Evolutionary conservation across 2,888 invertebrate genomes (phyloP), one percentile per base, ranked within the genome.

Genomic region (Eurois occulta): DNA sequence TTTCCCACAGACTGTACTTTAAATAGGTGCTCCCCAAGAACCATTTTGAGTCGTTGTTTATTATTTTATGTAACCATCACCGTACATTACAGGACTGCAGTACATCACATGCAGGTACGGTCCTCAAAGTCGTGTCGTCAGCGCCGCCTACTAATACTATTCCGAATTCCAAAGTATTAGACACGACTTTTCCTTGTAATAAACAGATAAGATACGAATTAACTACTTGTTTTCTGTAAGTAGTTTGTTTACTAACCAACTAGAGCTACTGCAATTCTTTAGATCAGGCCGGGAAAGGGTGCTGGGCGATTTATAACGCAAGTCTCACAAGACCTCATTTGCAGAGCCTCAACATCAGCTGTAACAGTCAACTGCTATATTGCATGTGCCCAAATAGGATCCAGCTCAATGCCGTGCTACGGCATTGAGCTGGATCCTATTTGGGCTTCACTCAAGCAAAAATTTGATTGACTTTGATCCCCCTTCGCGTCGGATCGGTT

Each of bases 201-300:
- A 66, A 58, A 69, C 48, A 73, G 78, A 78, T 78, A 80, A 73
- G 78, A 66, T 66, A 78, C 13, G 58, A 55, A 48, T 73, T 58
- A 41, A 73, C 65, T 80, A 66, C 58, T 58, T 65, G 48, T 55
- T 66, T 79, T 35, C 65, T 64, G 32, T 46, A 55, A n/a, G 72
- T 79, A 73, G 46, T 41, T 79, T 72, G 78, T 78, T 79, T 65
- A 78, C 35, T 43, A 24, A 16, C 32, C 5, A 24, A 43, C 2
- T 46, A 62, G 60, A 2, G 21, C 28, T 38, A 65, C 32, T 64
- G 16, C 24, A 32, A 18, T 41, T 70, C 1, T 35, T n/a, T 16
- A n/a, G 11, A 55, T 43, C 41, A 24, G 41, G 18, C 18, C 35
- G 35, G 28, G 46, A 38, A 10, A 74, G 11, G n/a, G n/a, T n/a